A percentile compares a stretch with the other conserved stretches of the same genome.
Conservation (phyloP, 2,888 invertebrate species). For the Drosophila fungiperda region DNA sequence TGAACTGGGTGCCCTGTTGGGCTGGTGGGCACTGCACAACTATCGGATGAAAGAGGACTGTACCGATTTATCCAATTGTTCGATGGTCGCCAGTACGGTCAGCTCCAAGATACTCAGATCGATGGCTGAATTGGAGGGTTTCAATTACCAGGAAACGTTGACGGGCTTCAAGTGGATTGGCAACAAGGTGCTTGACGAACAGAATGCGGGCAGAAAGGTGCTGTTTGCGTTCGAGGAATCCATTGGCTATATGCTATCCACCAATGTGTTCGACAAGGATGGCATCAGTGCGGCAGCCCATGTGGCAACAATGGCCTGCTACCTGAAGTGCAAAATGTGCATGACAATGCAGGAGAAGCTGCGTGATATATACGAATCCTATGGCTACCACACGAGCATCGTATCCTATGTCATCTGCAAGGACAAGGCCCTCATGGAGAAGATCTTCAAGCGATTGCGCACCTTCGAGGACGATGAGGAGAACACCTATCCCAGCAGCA, state of each 20-base stretch:
- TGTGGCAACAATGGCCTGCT: slow-evolving; percentile 90
- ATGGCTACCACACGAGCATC: slow-evolving; percentile 94
- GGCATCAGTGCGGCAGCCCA: slow-evolving; percentile 96
- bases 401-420: slow-evolving; percentile 96
- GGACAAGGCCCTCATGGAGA: slow-evolving; percentile 88
- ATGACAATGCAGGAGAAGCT: slow-evolving; percentile 88
- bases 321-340: slow-evolving; percentile 88
- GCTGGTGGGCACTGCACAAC: slow-evolving; percentile 95
- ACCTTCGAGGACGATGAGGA: slow-evolving; percentile 87
- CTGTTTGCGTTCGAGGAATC: slow-evolving; percentile 99
- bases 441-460: slow-evolving; percentile 93
- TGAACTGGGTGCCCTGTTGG: slow-evolving; percentile 96
- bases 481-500: slow-evolving; percentile 89
- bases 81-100: slow-evolving; percentile 96
- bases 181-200: slow-evolving; percentile 91
- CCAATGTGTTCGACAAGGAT: slow-evolving; percentile 96
- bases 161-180: slow-evolving; percentile 99
- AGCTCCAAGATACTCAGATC: slow-evolving; percentile 96
- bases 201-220: slow-evolving; percentile 90
- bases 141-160: slow-evolving; percentile 93
- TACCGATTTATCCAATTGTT: slow-evolving; percentile 87
- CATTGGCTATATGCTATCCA: slow-evolving; percentile 98
- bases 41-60: slow-evolving; percentile 85
- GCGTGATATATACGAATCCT: slow-evolving; percentile 91
- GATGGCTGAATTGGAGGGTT: slow-evolving; percentile 92